These are phyloP conservation scores for Phymatocera aterrima DNA, from an alignment of 2,888 invertebrate species.

Conservation along the genomic window DNA sequence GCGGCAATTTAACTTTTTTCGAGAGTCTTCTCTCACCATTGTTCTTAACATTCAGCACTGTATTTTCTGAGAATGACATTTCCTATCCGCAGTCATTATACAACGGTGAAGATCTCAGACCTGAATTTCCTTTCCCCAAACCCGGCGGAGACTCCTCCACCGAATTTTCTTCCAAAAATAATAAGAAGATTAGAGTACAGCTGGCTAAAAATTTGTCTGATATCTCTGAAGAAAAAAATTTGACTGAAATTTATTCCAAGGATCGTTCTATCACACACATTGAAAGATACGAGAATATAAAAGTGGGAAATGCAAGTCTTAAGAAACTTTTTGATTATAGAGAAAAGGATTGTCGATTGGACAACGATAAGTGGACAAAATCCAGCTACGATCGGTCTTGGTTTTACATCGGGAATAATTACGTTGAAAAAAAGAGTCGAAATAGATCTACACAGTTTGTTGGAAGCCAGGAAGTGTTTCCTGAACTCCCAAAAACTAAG, in stretches of 20 bases:
- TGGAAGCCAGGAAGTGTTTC: constrained; percentile 53
- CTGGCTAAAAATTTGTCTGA: constrained; percentile 46
- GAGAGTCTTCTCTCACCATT: too few relatives aligned
- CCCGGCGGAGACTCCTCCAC: constrained; percentile 53
- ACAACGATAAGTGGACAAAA: constrained; percentile 50
- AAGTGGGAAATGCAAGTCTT: not conserved
- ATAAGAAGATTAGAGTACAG: constrained; percentile 26
- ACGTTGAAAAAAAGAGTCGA: constrained; percentile 48
- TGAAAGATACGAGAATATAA: constrained; percentile 45
- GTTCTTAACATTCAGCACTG: not conserved
- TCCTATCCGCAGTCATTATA: constrained; percentile 54
- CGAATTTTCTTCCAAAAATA: constrained; percentile 50
- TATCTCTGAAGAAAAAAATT: constrained; percentile 42
- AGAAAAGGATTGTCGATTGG: constrained; percentile 52
- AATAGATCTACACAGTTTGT: constrained; percentile 46
- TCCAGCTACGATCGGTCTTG: constrained; percentile 52
- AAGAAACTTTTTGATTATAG: constrained; percentile 54
- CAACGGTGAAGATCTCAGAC: constrained; percentile 54
- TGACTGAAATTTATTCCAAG: constrained; percentile 49
- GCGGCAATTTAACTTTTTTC: not conserved
- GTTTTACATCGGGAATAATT: constrained; percentile 51
- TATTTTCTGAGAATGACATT: constrained; percentile 58
- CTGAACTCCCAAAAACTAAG: constrained; percentile 56
- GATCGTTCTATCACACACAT: constrained; percentile 49
- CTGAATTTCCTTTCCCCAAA: constrained; percentile 53